Conservation (phyloP, 2,888 invertebrate species). For the Druceiella hillmani region DNA sequence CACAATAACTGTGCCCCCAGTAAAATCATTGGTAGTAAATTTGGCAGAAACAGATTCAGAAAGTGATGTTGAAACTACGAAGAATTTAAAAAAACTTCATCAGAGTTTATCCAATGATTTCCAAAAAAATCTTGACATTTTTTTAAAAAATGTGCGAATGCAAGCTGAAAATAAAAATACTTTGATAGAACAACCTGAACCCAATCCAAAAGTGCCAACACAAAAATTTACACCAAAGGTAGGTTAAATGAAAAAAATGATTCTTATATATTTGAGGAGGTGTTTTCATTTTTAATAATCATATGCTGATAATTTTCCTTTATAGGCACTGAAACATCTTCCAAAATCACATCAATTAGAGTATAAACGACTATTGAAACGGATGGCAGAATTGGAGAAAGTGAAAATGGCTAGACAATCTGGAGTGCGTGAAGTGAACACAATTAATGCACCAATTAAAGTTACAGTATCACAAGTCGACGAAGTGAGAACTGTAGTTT, state of each 20-base stretch:
- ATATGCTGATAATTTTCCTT: slow-evolving; percentile 14
- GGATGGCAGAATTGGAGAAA: slow-evolving; percentile 48
- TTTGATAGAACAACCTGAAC: slow-evolving; percentile 34
- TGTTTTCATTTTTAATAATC: slow-evolving; percentile 5
- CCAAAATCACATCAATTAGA: slow-evolving; percentile 48
- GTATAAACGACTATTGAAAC: slow-evolving; percentile 42
- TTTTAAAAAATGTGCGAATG: slow-evolving; percentile 42
- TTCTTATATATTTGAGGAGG: slow-evolving; percentile 1
- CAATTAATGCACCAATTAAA: slow-evolving; percentile 6
- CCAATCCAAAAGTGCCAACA: slow-evolving; percentile 29
- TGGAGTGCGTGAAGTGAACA: slow-evolving; percentile 29
- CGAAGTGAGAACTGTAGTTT: slow-evolving; percentile 33
- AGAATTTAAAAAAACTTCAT: slow-evolving; percentile 49
- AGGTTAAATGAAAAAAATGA: slow-evolving; percentile 17
- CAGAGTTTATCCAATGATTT: slow-evolving; percentile 45
- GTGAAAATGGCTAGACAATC: slow-evolving; percentile 41
- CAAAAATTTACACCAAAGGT: slow-evolving; percentile 46
- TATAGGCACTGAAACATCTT: slow-evolving; percentile 43
- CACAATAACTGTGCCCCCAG: slow-evolving; percentile 29
- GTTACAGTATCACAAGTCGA: slow-evolving; percentile 6
- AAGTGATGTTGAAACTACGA: slow-evolving; percentile 47
- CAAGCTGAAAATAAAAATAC: slow-evolving; percentile 37
- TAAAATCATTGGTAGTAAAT: slow-evolving; percentile 43
- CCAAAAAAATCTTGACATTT: slow-evolving; percentile 41
- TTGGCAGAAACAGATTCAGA: slow-evolving; percentile 46